Percentiles rank a stretch among this genome's conserved stretches.
Conservation (phyloP, 2,113 vertebrate genomes). For the Camelus dromedarius region DNA sequence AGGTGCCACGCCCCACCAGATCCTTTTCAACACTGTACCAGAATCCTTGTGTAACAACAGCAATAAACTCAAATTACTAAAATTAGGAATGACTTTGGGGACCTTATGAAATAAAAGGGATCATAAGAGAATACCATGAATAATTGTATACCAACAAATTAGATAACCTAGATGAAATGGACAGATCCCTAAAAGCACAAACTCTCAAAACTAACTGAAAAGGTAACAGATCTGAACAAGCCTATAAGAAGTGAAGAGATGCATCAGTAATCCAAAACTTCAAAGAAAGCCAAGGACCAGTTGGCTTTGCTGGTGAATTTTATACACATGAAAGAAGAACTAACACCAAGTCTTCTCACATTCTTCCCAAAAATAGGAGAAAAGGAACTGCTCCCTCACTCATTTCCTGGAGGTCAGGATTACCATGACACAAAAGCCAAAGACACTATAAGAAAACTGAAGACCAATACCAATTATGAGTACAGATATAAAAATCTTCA, state of each 20-base stretch:
- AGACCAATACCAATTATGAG: neutral
- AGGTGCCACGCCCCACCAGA: neutral
- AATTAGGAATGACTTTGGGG: neutral
- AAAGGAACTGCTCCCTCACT: neutral
- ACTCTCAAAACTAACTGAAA: neutral
- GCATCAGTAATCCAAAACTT: neutral
- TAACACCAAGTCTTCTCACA: neutral
- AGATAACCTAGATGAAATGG: neutral
- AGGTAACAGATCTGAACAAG: neutral
- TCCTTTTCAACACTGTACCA: neutral
- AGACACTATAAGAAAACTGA: neutral
- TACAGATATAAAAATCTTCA: neutral
- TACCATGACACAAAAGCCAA: neutral
- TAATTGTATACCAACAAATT: neutral
- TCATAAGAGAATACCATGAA: neutral
- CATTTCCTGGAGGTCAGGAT: neutral
- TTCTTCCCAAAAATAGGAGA: neutral
- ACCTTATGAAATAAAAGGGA: neutral
- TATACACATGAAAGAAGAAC: neutral
- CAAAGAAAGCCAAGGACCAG: neutral
- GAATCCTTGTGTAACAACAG: neutral
- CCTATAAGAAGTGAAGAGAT: neutral
- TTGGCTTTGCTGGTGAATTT: neutral
- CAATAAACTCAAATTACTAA: neutral
- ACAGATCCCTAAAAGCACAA: neutral